A percentile compares a stretch with the other conserved stretches of the same genome.
Conservation (phyloP, 2,113 vertebrate genomes). For the Lamprologus sp. region DNA sequence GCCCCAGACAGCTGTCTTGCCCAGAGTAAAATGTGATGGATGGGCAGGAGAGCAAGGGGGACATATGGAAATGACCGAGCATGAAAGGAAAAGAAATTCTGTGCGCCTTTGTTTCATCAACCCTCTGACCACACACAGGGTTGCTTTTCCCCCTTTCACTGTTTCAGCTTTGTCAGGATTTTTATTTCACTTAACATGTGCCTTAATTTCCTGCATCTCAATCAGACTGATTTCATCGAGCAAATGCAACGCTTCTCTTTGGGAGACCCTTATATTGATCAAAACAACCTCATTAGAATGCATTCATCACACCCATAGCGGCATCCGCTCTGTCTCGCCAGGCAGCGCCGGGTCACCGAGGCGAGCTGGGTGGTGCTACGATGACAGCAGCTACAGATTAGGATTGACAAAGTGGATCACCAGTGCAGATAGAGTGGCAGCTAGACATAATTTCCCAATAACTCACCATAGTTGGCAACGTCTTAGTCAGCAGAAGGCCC, state of each 20-base stretch:
- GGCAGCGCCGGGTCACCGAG: conserved; percentile 1
- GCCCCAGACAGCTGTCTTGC: conserved; percentile 65
- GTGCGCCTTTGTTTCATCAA: conserved; percentile 26
- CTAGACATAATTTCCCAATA: conserved; percentile 46
- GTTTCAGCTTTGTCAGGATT: background rate
- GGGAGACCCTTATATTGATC: conserved; percentile 11
- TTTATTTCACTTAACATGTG: background rate
- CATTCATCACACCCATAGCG: conserved; percentile 14
- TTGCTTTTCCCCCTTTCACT: background rate
- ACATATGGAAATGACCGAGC: conserved; percentile 67
- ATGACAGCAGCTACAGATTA: conserved; percentile 53
- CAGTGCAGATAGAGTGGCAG: conserved; percentile 41
- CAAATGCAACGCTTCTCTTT: background rate
- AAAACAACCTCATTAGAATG: conserved; percentile 1
- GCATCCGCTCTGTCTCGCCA: conserved; percentile 28
- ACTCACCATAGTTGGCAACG: conserved; percentile 52
- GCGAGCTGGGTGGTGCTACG: conserved; percentile 4
- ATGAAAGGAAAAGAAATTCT: conserved; percentile 24
- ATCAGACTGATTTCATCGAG: background rate
- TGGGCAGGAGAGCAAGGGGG: conserved; percentile 45
- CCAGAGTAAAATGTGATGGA: conserved; percentile 69
- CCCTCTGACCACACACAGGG: background rate
- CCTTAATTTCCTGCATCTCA: background rate
- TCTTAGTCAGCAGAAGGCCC: conserved; percentile 64
- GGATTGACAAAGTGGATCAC: conserved; percentile 61